Evolutionary conservation across 1,140 invertebrate species (phyloP).

Genomic region (Brachionus asplanchnoidis): DNA sequence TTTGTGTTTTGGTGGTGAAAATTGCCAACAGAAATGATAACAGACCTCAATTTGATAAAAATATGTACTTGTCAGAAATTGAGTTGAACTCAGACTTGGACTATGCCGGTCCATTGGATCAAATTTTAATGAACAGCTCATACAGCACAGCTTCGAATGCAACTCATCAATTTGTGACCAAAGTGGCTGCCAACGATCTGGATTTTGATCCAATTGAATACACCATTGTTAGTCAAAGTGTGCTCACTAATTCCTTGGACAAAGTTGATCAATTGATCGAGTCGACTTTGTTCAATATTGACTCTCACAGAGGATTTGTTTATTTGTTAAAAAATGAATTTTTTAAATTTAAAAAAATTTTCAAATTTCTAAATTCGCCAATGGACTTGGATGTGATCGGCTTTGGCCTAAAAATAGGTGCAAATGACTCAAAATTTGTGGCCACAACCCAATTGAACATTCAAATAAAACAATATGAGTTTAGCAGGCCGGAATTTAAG

Average conservation of each 20-base stretch:
- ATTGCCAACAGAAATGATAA: not conserved
- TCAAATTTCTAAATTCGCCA: not conserved
- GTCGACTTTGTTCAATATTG: not conserved
- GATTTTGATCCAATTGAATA: not conserved
- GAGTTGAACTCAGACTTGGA: not conserved
- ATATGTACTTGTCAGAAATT: not conserved
- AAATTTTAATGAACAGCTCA: not conserved
- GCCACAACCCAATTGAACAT: not conserved
- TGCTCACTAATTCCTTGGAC: not conserved
- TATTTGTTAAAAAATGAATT: not conserved
- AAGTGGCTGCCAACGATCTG: not conserved
- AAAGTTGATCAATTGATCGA: not conserved
- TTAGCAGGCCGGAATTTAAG: not conserved
- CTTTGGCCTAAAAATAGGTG: not conserved
- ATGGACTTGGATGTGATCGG: not conserved
- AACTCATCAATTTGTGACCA: constrained; percentile 16
- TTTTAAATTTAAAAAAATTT: not conserved
- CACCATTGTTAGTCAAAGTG: not conserved
- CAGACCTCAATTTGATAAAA: not conserved
- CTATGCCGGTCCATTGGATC: not conserved
- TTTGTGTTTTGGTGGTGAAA: not conserved
- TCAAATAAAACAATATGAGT: not conserved
- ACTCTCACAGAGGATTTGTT: not conserved
- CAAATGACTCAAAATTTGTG: not conserved
- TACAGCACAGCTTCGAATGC: not conserved